Evolutionary conservation across 2,888 invertebrate genomes (phyloP), one percentile per base, ranked within the genome.

Genomic region (Ophion costatus): DNA sequence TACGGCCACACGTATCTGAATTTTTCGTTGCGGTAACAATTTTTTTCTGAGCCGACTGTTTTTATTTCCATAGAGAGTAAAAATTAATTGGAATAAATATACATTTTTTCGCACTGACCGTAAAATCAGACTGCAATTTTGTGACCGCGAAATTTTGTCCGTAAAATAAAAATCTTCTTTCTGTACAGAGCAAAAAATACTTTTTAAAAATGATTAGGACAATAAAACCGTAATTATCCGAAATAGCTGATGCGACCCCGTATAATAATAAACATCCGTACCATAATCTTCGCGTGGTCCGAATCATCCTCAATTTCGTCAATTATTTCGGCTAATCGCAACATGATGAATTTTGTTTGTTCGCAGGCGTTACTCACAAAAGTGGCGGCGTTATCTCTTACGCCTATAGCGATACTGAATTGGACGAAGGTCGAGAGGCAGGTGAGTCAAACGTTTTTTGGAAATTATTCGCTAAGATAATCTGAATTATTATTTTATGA

Each of bases 381-480:
- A 29, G 82, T 20, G 11, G 85, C 83, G 1, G 86, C 83, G 1
- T 88, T 74, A 74, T 82, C 85, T 42, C 84, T 86, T 6, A 74
- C 73, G 2, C 76, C 24, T 4, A 59, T 42, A 14, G 71, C 71
- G 2, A 77, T 42, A 0, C 67, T 77, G 17, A 42, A 69, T 59
- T 75, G 56, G 20, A 88, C 22, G 9, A 87, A 74, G 0, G 83
- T 87, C 9, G 63, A 84, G 14, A 89, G 33, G 29, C 85, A 88
- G 4, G 88, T 89, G 0, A 77, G 56, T 14, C 57, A 42, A 45
- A 87, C 90, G 0, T 89, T 86, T 6, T 90, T 84, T 51, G 90
- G 38, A 38, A 38, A 38, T 38, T 38, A 38, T 38, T 38, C 38
- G 38, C 5, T 38, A 7, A 7, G 9, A 9, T 38, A 38, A 38